Conservation (phyloP, 1,140 invertebrate genomes). For the Cherax destructor region DNA sequence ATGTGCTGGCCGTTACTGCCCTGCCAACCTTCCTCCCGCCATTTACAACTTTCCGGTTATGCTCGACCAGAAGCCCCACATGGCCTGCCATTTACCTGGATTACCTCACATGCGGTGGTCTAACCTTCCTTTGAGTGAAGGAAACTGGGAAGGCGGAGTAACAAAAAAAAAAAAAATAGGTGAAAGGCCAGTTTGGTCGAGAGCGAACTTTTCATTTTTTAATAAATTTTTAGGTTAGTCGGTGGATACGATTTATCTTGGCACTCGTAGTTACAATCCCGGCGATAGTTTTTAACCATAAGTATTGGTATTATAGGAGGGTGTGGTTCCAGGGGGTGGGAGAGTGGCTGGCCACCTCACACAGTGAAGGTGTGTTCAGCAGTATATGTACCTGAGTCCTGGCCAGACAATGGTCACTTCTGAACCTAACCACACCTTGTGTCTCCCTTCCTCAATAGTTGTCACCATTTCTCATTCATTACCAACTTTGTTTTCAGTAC, state of each 20-base stretch:
- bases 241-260: neutral
- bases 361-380: too few relatives aligned
- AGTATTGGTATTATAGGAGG: neutral
- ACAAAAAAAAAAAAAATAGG: conserved; percentile 14
- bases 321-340: too few relatives aligned
- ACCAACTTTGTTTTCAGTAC: too few relatives aligned
- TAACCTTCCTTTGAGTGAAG: conserved; percentile 45
- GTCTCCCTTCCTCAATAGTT: neutral
- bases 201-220: conserved; percentile 31
- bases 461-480: too few relatives aligned
- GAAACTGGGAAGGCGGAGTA: conserved; percentile 15
- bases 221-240: conserved; percentile 1
- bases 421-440: neutral
- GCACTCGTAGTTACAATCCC: neutral
- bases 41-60: neutral
- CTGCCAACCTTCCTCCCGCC: conserved; percentile 22
- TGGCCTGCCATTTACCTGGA: conserved; percentile 22
- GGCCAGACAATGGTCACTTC: conserved; percentile 24
- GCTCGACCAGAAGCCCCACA: neutral
- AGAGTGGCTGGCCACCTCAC: too few relatives aligned
- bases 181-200: conserved; percentile 51
- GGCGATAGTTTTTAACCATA: neutral
- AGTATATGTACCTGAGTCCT: neutral
- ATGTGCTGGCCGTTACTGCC: too few relatives aligned
- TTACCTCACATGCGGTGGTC: conserved; percentile 22